Evolutionary conservation across 2,113 vertebrate species (phyloP).

Genomic region (Cacatua alba): DNA sequence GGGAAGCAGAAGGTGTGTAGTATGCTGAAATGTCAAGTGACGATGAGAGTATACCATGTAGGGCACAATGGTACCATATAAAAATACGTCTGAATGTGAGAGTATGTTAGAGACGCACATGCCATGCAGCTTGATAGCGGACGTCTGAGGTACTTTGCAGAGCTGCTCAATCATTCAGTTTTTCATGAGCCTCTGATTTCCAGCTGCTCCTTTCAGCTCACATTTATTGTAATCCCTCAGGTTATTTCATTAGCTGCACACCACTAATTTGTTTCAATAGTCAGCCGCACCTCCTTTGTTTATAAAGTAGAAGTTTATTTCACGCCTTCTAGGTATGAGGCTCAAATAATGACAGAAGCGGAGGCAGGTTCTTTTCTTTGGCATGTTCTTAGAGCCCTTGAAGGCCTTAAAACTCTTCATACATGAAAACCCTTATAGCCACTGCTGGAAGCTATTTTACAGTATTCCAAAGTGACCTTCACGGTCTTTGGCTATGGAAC

Average conservation of each 20-base stretch:
- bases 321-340: neutral
- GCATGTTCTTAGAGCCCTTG: neutral
- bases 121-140: neutral
- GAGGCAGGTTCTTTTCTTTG: neutral
- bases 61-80: neutral
- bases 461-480: neutral
- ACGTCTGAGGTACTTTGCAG: neutral
- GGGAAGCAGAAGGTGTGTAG: neutral
- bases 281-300: neutral
- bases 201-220: neutral
- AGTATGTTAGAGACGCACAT: neutral
- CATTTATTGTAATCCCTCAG: neutral
- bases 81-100: neutral
- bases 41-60: neutral
- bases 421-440: neutral
- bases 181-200: neutral
- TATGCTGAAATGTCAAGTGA: neutral
- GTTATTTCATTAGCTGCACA: neutral
- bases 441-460: neutral
- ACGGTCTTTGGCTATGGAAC: neutral
- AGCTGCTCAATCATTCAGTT: neutral
- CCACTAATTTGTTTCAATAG: neutral
- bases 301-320: neutral
- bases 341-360: neutral
- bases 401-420: neutral